These are phyloP conservation scores for Anguilla japonica DNA, from an alignment of 2,113 vertebrate genomes.

Conservation along the genomic window DNA sequence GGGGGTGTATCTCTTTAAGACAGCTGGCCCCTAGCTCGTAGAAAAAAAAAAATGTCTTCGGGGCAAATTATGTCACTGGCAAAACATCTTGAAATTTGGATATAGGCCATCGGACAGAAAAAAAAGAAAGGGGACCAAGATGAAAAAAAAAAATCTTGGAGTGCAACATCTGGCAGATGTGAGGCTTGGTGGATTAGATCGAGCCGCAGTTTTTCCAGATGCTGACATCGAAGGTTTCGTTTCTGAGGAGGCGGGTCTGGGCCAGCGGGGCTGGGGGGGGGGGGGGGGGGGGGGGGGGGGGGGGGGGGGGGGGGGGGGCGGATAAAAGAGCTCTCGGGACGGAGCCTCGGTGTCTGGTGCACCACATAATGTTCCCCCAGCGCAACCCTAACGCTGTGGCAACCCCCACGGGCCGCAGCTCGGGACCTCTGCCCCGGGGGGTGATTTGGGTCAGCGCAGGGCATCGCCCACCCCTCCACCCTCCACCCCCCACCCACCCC, in stretches of 20 bases:
- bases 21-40: constrained; percentile 23
- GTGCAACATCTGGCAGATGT: constrained; percentile 48
- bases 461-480: no score
- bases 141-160: constrained; percentile 30
- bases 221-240: constrained; percentile 56
- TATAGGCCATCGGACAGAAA: constrained; percentile 50
- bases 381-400: neutral
- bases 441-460: neutral
- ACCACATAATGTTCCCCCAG: constrained; percentile 44
- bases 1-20: constrained; percentile 41
- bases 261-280: constrained; percentile 25
- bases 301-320: constrained; percentile 34
- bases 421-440: neutral
- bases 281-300: neutral
- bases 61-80: constrained; percentile 63
- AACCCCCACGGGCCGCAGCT: neutral
- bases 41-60: constrained; percentile 35
- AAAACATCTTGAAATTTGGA: constrained; percentile 59
- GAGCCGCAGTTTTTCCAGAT: constrained; percentile 61
- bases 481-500: no score
- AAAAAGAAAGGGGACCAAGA: neutral
- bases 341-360: constrained; percentile 53
- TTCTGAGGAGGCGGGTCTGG: constrained; percentile 48
- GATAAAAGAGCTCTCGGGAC: constrained; percentile 23
- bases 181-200: constrained; percentile 48